Percentiles rank a stretch among this genome's conserved stretches.
These are phyloP conservation scores for Spilogale gracilis DNA, from an alignment of 2,113 vertebrate genomes.

Conservation along the genomic window DNA sequence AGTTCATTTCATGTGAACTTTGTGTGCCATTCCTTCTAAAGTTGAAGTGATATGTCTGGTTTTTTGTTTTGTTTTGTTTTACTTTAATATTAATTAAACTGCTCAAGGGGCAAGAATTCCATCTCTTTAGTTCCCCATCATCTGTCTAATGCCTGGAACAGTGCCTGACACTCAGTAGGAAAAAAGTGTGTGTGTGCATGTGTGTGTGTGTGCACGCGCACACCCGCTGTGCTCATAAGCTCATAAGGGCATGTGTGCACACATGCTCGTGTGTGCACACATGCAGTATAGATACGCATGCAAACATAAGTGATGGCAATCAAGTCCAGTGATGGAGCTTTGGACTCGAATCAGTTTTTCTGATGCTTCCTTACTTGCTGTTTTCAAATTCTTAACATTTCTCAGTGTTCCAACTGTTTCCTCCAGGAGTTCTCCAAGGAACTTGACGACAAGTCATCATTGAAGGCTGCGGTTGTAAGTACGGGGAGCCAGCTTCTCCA, in stretches of 20 bases:
- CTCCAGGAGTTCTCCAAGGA: slow-evolving; percentile 92
- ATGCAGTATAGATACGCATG: too few species aligned
- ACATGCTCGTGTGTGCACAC: too few species aligned
- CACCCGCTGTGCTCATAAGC: too few species aligned
- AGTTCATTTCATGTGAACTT: not conserved
- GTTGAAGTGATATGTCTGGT: not conserved
- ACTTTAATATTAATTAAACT: not conserved
- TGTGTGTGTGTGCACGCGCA: not conserved
- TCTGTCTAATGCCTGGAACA: not conserved
- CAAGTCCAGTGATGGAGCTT: not conserved
- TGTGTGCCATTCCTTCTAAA: not conserved
- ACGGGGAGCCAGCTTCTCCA: slow-evolving; percentile 91
- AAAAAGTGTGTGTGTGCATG: not conserved
- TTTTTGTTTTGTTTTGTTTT: not conserved
- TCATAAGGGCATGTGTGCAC: too few species aligned
- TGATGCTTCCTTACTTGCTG: not conserved
- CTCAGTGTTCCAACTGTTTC: not conserved
- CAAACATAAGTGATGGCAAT: not conserved
- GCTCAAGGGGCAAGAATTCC: not conserved
- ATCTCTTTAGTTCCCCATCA: not conserved
- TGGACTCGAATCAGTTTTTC: not conserved
- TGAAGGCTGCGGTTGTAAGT: slow-evolving; percentile 90
- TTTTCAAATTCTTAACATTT: not conserved
- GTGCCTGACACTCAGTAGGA: not conserved
- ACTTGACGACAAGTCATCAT: slow-evolving; percentile 87